These are phyloP conservation scores for Platalea minor DNA, from an alignment of 2,797 vertebrate species.

Conservation along the genomic window DNA sequence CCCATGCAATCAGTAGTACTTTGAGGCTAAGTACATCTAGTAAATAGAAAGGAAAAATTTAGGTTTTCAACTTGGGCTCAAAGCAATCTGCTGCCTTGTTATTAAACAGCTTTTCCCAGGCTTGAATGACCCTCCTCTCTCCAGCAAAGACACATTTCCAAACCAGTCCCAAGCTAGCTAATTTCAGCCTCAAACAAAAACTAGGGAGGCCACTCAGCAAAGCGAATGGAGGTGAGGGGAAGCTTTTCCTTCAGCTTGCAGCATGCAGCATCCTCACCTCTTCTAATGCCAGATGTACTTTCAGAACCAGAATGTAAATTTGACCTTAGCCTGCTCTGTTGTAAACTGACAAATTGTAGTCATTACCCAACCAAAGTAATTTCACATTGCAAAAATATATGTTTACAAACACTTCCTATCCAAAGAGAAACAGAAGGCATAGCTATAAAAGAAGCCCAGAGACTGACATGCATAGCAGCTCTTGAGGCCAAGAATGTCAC, in stretches of 20 bases:
- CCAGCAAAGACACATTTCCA: neutral
- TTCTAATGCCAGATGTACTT: neutral
- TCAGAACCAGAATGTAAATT: neutral
- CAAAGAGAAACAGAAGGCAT: neutral
- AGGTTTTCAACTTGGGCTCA: neutral
- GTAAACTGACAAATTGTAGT: neutral
- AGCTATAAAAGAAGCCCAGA: neutral
- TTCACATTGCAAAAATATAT: neutral
- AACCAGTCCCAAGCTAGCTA: neutral
- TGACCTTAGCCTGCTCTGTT: neutral
- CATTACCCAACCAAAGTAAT: neutral
- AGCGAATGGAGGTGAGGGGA: neutral
- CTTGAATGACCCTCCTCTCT: neutral
- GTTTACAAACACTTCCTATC: neutral
- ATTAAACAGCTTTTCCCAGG: neutral
- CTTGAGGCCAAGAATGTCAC: neutral
- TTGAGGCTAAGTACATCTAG: neutral
- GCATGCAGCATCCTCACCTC: neutral
- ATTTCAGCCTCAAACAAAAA: neutral
- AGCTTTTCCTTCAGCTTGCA: neutral
- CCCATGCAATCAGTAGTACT: neutral
- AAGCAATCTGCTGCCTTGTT: neutral
- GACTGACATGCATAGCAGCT: neutral
- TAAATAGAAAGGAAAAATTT: neutral
- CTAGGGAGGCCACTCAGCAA: accelerated